Percentiles rank a stretch among this genome's conserved stretches.
These are phyloP conservation scores for Gymnobelideus leadbeateri DNA, from an alignment of 2,113 vertebrate species.

Conservation along the genomic window DNA sequence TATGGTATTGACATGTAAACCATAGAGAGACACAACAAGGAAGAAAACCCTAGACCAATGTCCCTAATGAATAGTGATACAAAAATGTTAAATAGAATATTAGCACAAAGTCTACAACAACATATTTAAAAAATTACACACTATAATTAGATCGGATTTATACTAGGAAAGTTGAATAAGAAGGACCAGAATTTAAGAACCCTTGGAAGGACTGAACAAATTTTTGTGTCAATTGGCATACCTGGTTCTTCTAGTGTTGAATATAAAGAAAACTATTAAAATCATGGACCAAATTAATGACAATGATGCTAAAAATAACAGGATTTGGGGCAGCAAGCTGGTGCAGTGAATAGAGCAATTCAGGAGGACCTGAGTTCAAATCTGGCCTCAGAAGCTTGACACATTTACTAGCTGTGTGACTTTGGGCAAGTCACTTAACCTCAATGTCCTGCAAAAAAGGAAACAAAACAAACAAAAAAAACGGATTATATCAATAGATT, in stretches of 20 bases:
- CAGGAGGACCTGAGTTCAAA: too few species aligned
- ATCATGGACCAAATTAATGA: neutral
- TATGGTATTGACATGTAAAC: neutral
- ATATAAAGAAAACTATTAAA: neutral
- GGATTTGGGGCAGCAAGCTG: too few species aligned
- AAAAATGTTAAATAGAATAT: neutral
- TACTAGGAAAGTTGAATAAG: neutral
- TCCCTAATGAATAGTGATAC: neutral
- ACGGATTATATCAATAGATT: neutral
- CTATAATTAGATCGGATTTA: neutral
- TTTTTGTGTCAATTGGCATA: neutral
- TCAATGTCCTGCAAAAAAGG: too few species aligned
- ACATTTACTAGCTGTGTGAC: too few species aligned
- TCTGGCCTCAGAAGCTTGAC: too few species aligned
- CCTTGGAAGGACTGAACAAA: neutral
- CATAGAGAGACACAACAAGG: neutral
- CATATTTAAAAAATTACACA: neutral
- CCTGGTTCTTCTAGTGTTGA: too few species aligned
- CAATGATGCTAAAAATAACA: neutral
- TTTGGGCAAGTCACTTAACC: too few species aligned
- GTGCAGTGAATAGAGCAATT: too few species aligned
- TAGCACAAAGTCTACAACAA: neutral
- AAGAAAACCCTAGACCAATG: neutral
- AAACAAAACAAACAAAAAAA: neutral
- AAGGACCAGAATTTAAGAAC: neutral